Evolutionary conservation across 2,113 vertebrate genomes (phyloP).

Genomic region (Lasiurus cinereus): DNA sequence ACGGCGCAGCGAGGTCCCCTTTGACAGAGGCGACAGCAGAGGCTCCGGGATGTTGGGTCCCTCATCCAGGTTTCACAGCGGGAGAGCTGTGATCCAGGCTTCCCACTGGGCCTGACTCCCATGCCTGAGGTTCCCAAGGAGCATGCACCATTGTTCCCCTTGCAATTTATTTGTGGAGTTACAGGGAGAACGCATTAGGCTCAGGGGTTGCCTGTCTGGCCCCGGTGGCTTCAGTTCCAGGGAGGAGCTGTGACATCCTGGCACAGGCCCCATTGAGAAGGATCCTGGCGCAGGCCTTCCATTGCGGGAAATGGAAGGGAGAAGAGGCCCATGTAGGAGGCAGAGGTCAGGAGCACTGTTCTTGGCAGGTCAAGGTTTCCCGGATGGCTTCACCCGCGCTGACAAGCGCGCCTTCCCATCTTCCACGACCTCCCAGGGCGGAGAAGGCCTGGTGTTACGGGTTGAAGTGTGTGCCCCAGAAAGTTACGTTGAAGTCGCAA

Average conservation of each 20-base stretch:
- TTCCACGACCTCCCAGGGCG: background rate
- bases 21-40: background rate
- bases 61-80: background rate
- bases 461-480: background rate
- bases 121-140: background rate
- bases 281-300: no score
- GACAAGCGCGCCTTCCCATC: background rate
- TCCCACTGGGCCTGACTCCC: background rate
- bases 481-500: background rate
- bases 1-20: fast-evolving
- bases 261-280: background rate
- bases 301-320: background rate
- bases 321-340: background rate
- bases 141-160: background rate
- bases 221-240: background rate
- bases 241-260: background rate
- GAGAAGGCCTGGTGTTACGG: background rate
- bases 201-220: background rate
- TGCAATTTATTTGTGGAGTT: background rate
- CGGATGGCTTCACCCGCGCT: background rate
- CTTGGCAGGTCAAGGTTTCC: background rate
- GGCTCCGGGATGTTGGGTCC: background rate
- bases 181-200: background rate
- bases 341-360: background rate
- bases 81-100: background rate